Percentiles rank a stretch among this genome's conserved stretches.
Evolutionary conservation across 2,113 vertebrate genomes (phyloP).

Genomic region (Hypocryptadius cinnamomeus): DNA sequence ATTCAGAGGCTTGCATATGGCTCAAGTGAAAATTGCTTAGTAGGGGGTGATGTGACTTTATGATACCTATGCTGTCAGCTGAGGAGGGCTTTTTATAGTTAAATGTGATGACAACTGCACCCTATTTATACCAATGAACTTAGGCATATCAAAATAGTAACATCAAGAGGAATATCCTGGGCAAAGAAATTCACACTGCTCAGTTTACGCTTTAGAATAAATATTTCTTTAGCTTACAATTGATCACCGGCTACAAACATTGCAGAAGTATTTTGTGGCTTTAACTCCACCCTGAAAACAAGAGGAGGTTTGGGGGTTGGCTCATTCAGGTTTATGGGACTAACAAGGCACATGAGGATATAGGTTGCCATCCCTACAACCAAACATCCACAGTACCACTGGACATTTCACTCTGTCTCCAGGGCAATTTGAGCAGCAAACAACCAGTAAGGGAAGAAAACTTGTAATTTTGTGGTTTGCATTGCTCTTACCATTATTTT

Average conservation of each 20-base stretch:
- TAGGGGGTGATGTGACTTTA: constrained; percentile 6
- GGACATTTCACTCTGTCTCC: background rate
- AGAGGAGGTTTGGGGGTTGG: background rate
- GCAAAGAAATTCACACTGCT: constrained; percentile 19
- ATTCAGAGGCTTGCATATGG: background rate
- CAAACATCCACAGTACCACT: background rate
- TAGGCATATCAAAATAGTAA: constrained; percentile 59
- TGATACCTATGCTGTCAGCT: constrained; percentile 37
- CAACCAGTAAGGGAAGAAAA: background rate
- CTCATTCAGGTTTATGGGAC: background rate
- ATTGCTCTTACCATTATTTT: background rate
- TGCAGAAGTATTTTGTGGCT: background rate
- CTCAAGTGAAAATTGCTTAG: background rate
- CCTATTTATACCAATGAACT: constrained; percentile 69
- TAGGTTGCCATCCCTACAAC: background rate
- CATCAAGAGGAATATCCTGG: constrained; percentile 38
- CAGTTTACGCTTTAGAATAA: constrained; percentile 56
- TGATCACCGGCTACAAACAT: background rate
- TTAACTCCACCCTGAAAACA: background rate
- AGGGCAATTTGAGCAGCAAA: background rate
- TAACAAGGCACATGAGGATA: background rate
- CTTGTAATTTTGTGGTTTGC: background rate
- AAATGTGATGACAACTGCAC: constrained; percentile 62
- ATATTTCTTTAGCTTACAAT: constrained; percentile 48
- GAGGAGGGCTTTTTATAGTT: constrained; percentile 32